Percentiles rank a stretch among this genome's conserved stretches.
These are phyloP conservation scores for Ophion slaviceki DNA, from an alignment of 2,888 invertebrate genomes.

Conservation along the genomic window DNA sequence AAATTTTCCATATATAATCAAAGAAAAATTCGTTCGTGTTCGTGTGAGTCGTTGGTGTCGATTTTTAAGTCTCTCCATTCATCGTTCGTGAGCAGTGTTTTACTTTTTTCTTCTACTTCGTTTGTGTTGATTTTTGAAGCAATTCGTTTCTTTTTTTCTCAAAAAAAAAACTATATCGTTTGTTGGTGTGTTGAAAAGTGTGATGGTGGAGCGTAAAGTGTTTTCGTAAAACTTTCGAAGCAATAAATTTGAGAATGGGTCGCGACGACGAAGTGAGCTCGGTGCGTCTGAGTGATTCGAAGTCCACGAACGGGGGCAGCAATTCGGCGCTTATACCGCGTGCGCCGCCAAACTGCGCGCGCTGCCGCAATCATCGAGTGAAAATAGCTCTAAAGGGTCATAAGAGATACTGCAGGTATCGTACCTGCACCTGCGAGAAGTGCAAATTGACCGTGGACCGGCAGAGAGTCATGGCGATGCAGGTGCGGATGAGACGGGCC, in stretches of 20 bases:
- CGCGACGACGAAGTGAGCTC: slow-evolving; percentile 61
- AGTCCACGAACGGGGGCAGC: slow-evolving; percentile 40
- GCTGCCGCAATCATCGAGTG: slow-evolving; percentile 96
- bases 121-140: not conserved
- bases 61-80: not conserved
- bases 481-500: slow-evolving; percentile 93
- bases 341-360: slow-evolving; percentile 93
- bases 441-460: slow-evolving; percentile 94
- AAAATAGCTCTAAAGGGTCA: slow-evolving; percentile 95
- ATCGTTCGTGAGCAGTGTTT: not conserved
- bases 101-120: not conserved
- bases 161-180: not conserved
- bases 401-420: slow-evolving; percentile 95
- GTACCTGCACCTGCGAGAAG: slow-evolving; percentile 93
- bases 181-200: not conserved
- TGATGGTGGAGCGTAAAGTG: not conserved
- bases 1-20: not conserved
- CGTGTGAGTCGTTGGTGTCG: not conserved
- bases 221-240: slow-evolving; percentile 22
- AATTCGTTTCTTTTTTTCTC: not conserved
- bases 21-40: not conserved
- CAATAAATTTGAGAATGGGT: slow-evolving; percentile 64
- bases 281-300: slow-evolving; percentile 56
- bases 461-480: slow-evolving; percentile 94
- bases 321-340: slow-evolving; percentile 60